Conservation (phyloP, 2,797 vertebrate genomes). For the Ptychadena robeensis region DNA sequence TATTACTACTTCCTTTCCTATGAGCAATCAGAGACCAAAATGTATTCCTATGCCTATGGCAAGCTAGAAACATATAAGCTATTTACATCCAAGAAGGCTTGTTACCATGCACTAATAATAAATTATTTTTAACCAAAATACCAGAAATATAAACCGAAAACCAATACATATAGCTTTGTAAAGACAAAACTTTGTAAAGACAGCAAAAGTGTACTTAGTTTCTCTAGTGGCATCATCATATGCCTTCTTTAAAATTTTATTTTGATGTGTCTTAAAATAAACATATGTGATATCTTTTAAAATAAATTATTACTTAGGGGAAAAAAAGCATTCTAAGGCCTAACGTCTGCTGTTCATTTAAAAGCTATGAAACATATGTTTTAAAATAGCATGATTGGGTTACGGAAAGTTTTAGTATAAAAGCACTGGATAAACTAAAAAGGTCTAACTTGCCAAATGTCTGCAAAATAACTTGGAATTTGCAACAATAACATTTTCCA, state of each 20-base stretch:
- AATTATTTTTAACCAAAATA: background rate
- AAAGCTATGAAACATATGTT: conserved; percentile 12
- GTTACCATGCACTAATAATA: background rate
- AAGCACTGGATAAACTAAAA: conserved; percentile 3
- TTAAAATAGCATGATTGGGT: background rate
- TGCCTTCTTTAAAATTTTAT: background rate
- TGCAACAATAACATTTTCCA: conserved; percentile 23
- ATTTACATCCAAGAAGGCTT: background rate
- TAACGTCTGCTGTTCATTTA: background rate
- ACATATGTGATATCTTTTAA: background rate
- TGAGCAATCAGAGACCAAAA: conserved; percentile 23
- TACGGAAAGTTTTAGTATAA: conserved; percentile 4
- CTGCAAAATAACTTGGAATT: conserved; percentile 6
- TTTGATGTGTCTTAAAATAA: background rate
- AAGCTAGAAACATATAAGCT: background rate
- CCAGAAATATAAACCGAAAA: background rate
- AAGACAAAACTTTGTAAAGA: background rate
- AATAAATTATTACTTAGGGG: background rate
- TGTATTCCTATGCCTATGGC: conserved; percentile 1
- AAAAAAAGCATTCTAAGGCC: background rate
- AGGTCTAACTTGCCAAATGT: conserved; percentile 10
- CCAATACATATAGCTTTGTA: too few species aligned
- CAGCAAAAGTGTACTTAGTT: background rate
- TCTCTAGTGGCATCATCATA: background rate
- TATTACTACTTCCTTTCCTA: conserved; percentile 48